Evolutionary conservation across 2,113 vertebrate species (phyloP).

Genomic region (Hippopotamus amphibius): DNA sequence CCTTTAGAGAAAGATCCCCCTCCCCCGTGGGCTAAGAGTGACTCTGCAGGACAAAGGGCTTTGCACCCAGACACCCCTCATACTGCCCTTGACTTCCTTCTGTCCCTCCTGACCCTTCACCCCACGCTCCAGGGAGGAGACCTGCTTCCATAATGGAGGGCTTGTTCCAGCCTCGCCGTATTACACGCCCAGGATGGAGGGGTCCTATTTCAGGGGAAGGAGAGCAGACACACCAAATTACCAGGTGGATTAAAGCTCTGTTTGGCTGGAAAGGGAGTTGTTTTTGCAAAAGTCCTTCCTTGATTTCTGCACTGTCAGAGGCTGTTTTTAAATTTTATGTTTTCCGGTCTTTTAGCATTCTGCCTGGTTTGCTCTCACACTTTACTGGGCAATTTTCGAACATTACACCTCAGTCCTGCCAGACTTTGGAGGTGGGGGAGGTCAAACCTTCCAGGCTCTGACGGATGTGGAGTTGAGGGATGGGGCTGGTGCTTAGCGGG

Average conservation of each 20-base stretch:
- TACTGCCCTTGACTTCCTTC: neutral
- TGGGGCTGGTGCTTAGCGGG: no score
- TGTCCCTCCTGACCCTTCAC: neutral
- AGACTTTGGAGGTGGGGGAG: slow-evolving; percentile 27
- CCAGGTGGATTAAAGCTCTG: slow-evolving; percentile 75
- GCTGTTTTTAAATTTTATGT: slow-evolving; percentile 86
- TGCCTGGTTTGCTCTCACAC: slow-evolving; percentile 83
- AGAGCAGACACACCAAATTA: slow-evolving; percentile 74
- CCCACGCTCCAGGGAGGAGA: neutral
- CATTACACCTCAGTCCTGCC: slow-evolving; percentile 66
- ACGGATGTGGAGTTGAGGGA: neutral
- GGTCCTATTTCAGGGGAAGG: slow-evolving; percentile 50
- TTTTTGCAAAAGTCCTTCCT: slow-evolving; percentile 77
- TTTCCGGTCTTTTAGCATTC: slow-evolving; percentile 85
- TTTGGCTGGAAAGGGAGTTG: slow-evolving; percentile 80
- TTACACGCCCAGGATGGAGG: neutral
- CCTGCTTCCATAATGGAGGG: neutral
- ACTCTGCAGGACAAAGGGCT: slow-evolving; percentile 62
- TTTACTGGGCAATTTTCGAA: slow-evolving; percentile 83
- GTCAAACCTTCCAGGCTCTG: slow-evolving; percentile 34
- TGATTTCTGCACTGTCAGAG: slow-evolving; percentile 84
- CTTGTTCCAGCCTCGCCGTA: neutral
- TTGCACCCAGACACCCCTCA: neutral
- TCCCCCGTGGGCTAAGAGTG: slow-evolving; percentile 55
- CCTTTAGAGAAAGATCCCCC: slow-evolving; percentile 47